phyloP scores from a whole-genome alignment of 2,113 vertebrate species.

The Platanista minor region DNA sequence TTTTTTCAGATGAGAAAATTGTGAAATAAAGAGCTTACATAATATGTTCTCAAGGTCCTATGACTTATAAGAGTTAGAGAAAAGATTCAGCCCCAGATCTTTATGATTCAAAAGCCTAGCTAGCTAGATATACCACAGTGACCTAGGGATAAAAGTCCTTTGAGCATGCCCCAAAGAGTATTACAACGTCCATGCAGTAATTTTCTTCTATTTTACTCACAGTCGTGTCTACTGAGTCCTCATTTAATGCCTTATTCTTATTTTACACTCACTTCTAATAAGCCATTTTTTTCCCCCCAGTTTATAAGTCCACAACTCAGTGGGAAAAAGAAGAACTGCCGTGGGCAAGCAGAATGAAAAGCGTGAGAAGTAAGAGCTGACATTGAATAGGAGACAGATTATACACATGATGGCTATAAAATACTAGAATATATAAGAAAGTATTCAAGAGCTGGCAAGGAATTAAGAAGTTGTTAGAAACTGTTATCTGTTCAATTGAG shows the following conservation, averaged over 20 bases:
- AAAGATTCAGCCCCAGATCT: background rate
- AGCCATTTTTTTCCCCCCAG: background rate
- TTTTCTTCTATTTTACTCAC: background rate
- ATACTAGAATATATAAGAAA: background rate
- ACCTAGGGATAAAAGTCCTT: background rate
- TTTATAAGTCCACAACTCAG: background rate
- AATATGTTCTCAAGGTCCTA: background rate
- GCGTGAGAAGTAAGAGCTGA: background rate
- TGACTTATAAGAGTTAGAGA: background rate
- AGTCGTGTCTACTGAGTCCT: background rate
- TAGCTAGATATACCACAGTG: background rate
- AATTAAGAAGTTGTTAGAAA: background rate
- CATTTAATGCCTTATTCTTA: background rate
- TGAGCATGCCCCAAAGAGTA: background rate
- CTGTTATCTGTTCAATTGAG: background rate
- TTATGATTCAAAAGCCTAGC: background rate
- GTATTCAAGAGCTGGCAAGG: background rate
- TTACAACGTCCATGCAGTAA: background rate
- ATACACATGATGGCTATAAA: background rate
- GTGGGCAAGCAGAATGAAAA: background rate
- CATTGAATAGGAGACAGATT: background rate
- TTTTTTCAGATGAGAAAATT: background rate
- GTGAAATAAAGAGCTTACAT: background rate
- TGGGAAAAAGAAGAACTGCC: background rate
- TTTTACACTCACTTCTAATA: background rate